Base-by-base conservation (phyloP, 2,113 vertebrate species). In the Saccopteryx bilineata region DNA sequence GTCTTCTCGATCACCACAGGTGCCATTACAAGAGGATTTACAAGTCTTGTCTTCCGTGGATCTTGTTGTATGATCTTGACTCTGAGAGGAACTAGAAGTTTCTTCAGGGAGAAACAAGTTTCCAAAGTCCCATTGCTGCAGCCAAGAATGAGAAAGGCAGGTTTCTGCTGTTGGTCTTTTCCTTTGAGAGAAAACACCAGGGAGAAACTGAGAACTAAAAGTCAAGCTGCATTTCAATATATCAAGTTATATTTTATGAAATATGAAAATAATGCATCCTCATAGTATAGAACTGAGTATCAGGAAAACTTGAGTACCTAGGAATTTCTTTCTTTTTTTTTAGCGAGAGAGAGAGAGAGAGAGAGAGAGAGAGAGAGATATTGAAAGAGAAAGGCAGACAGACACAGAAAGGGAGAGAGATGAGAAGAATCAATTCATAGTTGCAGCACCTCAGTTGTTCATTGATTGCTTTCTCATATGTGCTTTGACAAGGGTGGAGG, bases 71-170 rank as follows among this genome's bases (percentile, higher is more conserved):
- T 97, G 97, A 86, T 98, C 98, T 71, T 97, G 98, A 97, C 87
- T 91, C 52, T 80, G 97, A 65, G 94, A 98, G 97, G 97, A 97
- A 91, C 81, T 93, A 58, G 92, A 95, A 46, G 94, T 88, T 97
- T 94, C 90, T 96, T 96, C 87, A 94, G 98, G 97, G 87, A 96
- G 96, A 90, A 95, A 76, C 97, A 99, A 3, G 97, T 97, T 93
- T 61, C 97, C 63, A 90, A 98, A 97, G 54, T 98, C 98, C 96
- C 96, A 98, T 52, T 99, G 99, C 98, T 99, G 99, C 71, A 99
- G 94, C 99, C 99, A 99, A 2, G 98, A 99, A 93, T 99, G 99
- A 74, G 98, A 99, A 92, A 99, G 98, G 79, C 99, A 99, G 92
- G 98, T 99, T 0, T 99, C 98, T 7, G 99, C 99, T 23, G 98